Evolutionary conservation across 2,888 invertebrate genomes (phyloP).

Genomic region (Oegoconia quadripuncta): DNA sequence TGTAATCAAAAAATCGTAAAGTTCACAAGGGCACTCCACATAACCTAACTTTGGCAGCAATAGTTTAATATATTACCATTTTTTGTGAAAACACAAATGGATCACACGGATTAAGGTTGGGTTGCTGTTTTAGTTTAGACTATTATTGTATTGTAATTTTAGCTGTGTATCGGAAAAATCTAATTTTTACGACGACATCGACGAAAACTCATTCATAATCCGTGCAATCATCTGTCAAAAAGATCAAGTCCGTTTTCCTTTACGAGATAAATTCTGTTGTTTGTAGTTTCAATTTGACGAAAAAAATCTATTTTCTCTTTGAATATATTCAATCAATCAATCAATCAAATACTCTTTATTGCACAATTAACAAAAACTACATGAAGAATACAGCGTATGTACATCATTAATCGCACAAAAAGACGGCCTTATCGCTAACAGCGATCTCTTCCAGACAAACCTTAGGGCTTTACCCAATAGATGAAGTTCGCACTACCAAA

Average conservation of each 20-base stretch:
- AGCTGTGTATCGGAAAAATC: constrained; percentile 33
- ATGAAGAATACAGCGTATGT: too few relatives aligned
- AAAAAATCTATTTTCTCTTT: too few relatives aligned
- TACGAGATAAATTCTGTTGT: neutral
- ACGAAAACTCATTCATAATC: constrained; percentile 49
- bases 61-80: constrained; percentile 39
- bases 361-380: too few relatives aligned
- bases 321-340: too few relatives aligned
- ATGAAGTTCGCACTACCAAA: too few relatives aligned
- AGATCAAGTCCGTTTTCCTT: constrained; percentile 11
- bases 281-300: neutral
- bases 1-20: constrained; percentile 22
- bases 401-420: too few relatives aligned
- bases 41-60: constrained; percentile 43
- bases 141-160: constrained; percentile 29
- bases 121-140: constrained; percentile 21
- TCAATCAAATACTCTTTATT: too few relatives aligned
- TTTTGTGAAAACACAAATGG: constrained; percentile 25
- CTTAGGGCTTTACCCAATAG: too few relatives aligned
- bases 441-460: too few relatives aligned
- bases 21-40: constrained; percentile 40
- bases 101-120: constrained; percentile 23
- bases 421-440: too few relatives aligned
- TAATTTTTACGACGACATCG: constrained; percentile 42
- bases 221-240: constrained; percentile 50